Conservation (phyloP, 2,113 vertebrate genomes). For the Crypturellus undulatus region DNA sequence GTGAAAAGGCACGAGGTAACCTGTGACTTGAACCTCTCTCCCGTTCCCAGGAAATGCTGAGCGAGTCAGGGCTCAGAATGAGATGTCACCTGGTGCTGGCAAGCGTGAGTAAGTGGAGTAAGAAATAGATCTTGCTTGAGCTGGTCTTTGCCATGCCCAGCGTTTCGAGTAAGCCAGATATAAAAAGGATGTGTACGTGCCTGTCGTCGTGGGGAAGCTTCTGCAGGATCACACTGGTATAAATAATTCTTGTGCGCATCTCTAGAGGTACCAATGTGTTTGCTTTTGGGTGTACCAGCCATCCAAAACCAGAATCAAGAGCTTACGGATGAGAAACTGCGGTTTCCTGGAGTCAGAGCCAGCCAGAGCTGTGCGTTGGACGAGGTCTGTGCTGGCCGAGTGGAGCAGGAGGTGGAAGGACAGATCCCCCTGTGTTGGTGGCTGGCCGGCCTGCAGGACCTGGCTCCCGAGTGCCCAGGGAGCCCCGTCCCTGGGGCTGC, state of each 20-base stretch:
- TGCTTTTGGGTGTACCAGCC: slow-evolving; percentile 12
- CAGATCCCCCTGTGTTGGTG: neutral
- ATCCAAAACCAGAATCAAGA: neutral
- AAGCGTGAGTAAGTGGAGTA: neutral
- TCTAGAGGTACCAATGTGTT: slow-evolving; percentile 6
- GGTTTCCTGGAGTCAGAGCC: neutral
- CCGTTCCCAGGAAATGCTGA: neutral
- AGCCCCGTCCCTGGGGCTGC: neutral
- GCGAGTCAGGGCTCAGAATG: neutral
- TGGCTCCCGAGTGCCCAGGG: no score
- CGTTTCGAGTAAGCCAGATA: slow-evolving; percentile 3
- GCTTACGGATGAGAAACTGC: neutral
- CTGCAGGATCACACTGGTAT: neutral
- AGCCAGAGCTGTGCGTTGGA: neutral
- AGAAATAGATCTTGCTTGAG: neutral
- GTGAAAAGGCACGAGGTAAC: neutral
- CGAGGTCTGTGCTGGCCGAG: neutral
- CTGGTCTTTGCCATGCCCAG: neutral
- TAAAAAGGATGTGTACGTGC: neutral
- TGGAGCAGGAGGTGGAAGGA: neutral
- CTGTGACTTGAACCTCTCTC: neutral
- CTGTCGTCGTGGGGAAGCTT: slow-evolving; percentile 19
- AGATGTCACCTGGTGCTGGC: neutral
- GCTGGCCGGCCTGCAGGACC: neutral
- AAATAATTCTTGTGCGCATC: slow-evolving; percentile 38